Conservation (phyloP, 1,140 invertebrate genomes). For the Brachionus calyciflorus region DNA sequence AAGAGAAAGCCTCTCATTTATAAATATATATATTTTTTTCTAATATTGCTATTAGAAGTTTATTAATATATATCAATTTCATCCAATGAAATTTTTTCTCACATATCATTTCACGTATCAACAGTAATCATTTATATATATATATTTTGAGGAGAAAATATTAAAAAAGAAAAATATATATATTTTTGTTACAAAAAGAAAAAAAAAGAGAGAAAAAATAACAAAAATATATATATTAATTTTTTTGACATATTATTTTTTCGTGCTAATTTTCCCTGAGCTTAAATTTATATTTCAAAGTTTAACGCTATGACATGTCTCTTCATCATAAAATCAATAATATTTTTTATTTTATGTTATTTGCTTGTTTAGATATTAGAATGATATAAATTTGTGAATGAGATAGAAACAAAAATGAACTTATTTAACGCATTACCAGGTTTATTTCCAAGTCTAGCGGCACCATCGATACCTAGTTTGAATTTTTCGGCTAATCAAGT, state of each 20-base stretch:
- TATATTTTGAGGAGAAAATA: conserved; percentile 34
- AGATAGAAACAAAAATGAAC: neutral
- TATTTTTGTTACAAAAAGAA: neutral
- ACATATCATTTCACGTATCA: conserved; percentile 47
- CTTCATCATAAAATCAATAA: neutral
- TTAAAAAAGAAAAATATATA: neutral
- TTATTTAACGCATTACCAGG: conserved; percentile 42
- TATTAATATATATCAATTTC: conserved; percentile 39
- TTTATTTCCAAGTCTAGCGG: conserved; percentile 19
- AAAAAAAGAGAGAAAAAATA: neutral
- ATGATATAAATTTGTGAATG: too few species aligned
- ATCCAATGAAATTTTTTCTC: conserved; percentile 45
- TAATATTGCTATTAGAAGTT: conserved; percentile 40
- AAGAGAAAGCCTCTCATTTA: too few species aligned
- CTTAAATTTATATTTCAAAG: neutral
- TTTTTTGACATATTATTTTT: neutral
- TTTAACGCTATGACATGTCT: neutral
- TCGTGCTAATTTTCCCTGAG: neutral
- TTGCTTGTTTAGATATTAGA: neutral
- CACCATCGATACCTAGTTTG: conserved; percentile 11
- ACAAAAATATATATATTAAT: neutral
- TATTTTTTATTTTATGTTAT: neutral
- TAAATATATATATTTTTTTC: neutral
- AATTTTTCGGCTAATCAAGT: conserved; percentile 75
- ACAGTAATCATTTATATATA: conserved; percentile 11